Evolutionary conservation across 2,113 vertebrate genomes (phyloP).

Genomic region (Platichthys flesus): DNA sequence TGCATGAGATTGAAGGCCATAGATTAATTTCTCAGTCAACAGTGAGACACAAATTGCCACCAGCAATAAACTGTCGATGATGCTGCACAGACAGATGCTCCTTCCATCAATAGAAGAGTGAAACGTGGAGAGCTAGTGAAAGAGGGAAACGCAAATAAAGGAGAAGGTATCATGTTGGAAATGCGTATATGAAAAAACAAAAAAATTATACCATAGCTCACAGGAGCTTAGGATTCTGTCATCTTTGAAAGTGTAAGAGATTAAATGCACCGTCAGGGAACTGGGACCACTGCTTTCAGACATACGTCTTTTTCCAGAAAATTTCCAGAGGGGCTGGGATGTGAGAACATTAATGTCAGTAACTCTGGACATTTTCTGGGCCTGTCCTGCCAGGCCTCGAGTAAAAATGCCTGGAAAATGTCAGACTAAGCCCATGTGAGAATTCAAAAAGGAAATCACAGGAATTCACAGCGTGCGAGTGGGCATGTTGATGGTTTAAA

Average conservation of each 20-base stretch:
- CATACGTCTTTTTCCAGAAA: too few species aligned
- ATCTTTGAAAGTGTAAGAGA: slow-evolving; percentile 7
- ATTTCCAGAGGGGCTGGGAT: too few species aligned
- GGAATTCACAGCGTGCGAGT: too few species aligned
- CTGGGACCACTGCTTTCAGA: background rate
- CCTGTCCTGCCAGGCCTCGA: too few species aligned
- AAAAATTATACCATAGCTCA: slow-evolving; percentile 6
- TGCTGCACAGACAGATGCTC: slow-evolving; percentile 31
- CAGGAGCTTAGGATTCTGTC: background rate
- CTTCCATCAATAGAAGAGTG: background rate
- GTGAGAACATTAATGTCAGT: too few species aligned
- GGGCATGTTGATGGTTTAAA: too few species aligned
- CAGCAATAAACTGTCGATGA: slow-evolving; percentile 1
- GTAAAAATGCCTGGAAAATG: too few species aligned
- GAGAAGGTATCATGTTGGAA: background rate
- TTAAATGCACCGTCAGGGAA: slow-evolving; percentile 19
- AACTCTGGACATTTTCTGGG: too few species aligned
- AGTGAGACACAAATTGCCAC: background rate
- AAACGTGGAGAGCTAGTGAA: background rate
- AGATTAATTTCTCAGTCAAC: background rate
- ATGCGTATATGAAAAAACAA: background rate
- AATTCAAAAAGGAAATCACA: too few species aligned
- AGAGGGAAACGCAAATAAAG: slow-evolving; percentile 11
- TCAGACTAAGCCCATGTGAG: background rate
- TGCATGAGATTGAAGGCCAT: background rate